Conservation (phyloP, 2,113 vertebrate species). For the Forbesichthys agassizii region DNA sequence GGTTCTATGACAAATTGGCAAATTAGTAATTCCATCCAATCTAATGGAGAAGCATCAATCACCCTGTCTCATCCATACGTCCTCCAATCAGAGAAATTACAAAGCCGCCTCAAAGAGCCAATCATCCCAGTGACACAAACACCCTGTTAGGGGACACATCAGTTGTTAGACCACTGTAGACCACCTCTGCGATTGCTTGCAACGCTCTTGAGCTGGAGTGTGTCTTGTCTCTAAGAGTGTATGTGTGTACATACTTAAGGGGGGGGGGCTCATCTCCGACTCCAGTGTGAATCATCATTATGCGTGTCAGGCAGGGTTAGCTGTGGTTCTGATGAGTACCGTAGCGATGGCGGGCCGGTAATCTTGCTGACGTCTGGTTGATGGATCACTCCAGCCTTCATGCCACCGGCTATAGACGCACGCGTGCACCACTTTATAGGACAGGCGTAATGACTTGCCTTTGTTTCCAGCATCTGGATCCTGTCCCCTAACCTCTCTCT, state of each 20-base stretch:
- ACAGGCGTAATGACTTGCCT: slow-evolving; percentile 24
- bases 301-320: slow-evolving; percentile 51
- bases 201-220: slow-evolving; percentile 38
- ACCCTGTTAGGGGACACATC: slow-evolving; percentile 38
- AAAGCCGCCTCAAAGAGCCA: slow-evolving; percentile 25
- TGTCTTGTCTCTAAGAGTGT: slow-evolving; percentile 6
- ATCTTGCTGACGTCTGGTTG: slow-evolving; percentile 40
- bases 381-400: slow-evolving; percentile 48
- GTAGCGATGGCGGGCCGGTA: slow-evolving; percentile 21
- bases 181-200: slow-evolving; percentile 26
- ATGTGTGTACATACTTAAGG: slow-evolving; percentile 13
- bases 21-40: slow-evolving; percentile 35
- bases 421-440: slow-evolving; percentile 38
- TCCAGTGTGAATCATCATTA: slow-evolving; percentile 43
- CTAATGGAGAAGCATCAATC: slow-evolving; percentile 45
- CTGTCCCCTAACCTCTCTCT: slow-evolving; percentile 9
- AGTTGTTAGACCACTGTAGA: slow-evolving; percentile 17
- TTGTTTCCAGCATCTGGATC: background rate
- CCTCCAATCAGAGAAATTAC: slow-evolving; percentile 27
- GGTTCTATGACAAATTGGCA: slow-evolving; percentile 3
- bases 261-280: background rate
- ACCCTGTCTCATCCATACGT: background rate
- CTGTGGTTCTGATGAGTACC: slow-evolving; percentile 29
- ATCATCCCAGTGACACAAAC: slow-evolving; percentile 29
- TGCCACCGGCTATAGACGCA: slow-evolving; percentile 21